Base-by-base conservation (phyloP, 2,113 vertebrate species). In the Ptychochromis oligacanthus region DNA sequence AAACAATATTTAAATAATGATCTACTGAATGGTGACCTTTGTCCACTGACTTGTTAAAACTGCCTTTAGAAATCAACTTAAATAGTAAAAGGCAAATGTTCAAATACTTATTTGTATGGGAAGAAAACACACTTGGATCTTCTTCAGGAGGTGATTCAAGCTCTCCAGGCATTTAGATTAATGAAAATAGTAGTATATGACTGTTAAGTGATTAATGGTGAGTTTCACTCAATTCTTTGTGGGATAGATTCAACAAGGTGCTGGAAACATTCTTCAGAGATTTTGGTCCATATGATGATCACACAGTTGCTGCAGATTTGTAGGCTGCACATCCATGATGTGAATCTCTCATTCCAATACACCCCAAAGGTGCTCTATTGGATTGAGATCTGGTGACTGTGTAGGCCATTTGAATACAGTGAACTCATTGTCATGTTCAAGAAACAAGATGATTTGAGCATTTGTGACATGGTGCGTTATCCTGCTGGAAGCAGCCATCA, bases 101-200 rank as follows among this genome's bases (percentile, higher is more conserved):
- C n/a, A 58, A 7, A 67, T 10, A 31, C 26, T 22, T 26, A 58
- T 70, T 38, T 20, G 11, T 4, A 12, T 4, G 17, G 18, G 24
- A 65, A 46, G 22, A 24, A 84, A 75, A 60, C 15, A 80, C 65
- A 70, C 24, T 20, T 26, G 4, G 22, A 58, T 72, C n/a, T 43
- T 77, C 55, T 78, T n/a, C 24, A 58, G 24, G 1, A 24, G 7
- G 3, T 43, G 5, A 87, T 87, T 20, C 20, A 78, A 13, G 79
- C 20, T 43, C n/a, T 22, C 56, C 54, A 59, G 57, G 77, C 54
- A 80, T 85, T 85, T 80, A 58, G 56, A 83, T 75, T 87, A 75
- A 87, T 82, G 75, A 80, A 85, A 87, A 89, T 58, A 81, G 67
- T 22, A 67, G 20, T 80, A 89, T 46, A 87, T 79, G 26, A 84